Conservation (phyloP, 2,888 invertebrate species). For the Pyrgus malvae region DNA sequence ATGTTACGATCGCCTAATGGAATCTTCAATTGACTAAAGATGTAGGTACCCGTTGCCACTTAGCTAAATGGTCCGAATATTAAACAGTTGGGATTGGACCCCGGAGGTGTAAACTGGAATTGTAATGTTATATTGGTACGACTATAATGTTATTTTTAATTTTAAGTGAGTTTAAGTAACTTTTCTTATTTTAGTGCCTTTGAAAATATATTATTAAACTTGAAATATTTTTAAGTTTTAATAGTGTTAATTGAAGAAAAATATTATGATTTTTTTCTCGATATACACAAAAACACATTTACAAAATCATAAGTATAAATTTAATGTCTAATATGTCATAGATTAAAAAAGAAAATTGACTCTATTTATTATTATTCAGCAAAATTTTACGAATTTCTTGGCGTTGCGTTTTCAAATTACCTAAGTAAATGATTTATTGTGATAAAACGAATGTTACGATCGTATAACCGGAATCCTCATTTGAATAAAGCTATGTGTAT, state of each 20-base stretch:
- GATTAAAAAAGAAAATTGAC: too few species aligned
- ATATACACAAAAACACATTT: too few species aligned
- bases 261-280: too few species aligned
- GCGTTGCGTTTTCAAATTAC: constrained; percentile 59
- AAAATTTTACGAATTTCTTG: too few species aligned
- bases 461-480: constrained; percentile 31
- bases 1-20: constrained; percentile 34
- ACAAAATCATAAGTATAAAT: too few species aligned
- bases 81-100: neutral
- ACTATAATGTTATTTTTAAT: neutral
- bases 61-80: constrained; percentile 15
- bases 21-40: constrained; percentile 31
- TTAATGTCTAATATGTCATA: too few species aligned
- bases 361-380: too few species aligned
- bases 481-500: constrained; percentile 29
- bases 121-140: constrained; percentile 12
- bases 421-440: constrained; percentile 51
- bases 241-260: too few species aligned
- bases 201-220: too few species aligned
- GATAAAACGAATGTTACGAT: constrained; percentile 45
- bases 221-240: too few species aligned
- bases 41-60: constrained; percentile 5
- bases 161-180: neutral
- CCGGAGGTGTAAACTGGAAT: constrained; percentile 36
- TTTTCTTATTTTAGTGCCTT: too few species aligned